Base-by-base conservation (phyloP, 2,113 vertebrate genomes). In the Chitala chitala region DNA sequence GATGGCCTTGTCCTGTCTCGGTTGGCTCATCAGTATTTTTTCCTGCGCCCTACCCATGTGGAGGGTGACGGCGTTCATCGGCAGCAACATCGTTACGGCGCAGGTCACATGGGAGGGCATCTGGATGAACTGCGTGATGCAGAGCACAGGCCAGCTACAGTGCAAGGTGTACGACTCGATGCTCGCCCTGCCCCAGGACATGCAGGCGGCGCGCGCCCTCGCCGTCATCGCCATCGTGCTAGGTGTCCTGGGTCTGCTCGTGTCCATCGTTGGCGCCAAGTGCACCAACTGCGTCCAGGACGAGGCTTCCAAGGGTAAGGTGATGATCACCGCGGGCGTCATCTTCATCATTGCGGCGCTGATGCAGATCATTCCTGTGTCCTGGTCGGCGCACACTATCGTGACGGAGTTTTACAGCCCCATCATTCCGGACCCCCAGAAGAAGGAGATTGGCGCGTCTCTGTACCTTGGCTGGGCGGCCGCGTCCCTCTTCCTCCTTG, bases 391-490 rank as follows among this genome's bases (percentile, higher is more conserved):
- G 42, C 90, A 96, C 69, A 86, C 88, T n/a, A 92, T 96, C 82
- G 86, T 98, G 78, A 79, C 78, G 70, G 91, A 93, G 74, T 98
- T 98, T 90, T 94, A 97, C 87, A 94, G 82, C 75, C 85, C 91
- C 0, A 0, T 86, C 61, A 85, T 92, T 69, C 77, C 84, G 0
- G 89, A 93, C 0, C 0, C 89, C 0, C 90, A 92, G 88, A 98
- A 96, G 81, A 87, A 93, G 46, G 95, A 98, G 85, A 86, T 98
- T 1, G 96, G 96, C 0, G 82, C 88, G 0, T 89, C 90, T 0
- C 88, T 98, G 80, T 98, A 98, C 63, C 82, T 96, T 56, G 96
- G 95, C 72, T 98, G 96, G 96, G 94, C 94, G 0, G 92, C 93
- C 0, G 83, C 95, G 0, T 89, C 91, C 0, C 90, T 98, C 12